phyloP scores from a whole-genome alignment of 2,797 vertebrate genomes.

The Rhadinocentrus ornatus region DNA sequence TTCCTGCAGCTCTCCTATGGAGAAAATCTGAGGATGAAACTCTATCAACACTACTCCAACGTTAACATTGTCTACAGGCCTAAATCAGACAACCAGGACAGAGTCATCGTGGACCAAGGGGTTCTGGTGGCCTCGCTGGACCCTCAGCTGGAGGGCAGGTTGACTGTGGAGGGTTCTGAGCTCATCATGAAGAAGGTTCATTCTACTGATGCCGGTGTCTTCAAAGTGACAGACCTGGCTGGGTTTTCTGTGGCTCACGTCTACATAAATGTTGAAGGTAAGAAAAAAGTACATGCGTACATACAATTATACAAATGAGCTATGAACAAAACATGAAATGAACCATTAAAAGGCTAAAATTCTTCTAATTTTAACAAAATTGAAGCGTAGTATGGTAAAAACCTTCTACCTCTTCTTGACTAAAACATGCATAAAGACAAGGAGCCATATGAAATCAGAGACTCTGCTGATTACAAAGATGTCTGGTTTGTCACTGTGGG shows the following conservation, averaged over 20 bases:
- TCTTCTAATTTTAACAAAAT: too few relatives aligned
- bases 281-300: too few relatives aligned
- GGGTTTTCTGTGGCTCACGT: conserved; percentile 77
- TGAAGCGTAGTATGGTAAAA: too few relatives aligned
- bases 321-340: too few relatives aligned
- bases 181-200: conserved; percentile 74
- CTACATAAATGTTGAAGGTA: conserved; percentile 77
- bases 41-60: conserved; percentile 66
- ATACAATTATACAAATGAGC: too few relatives aligned
- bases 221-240: conserved; percentile 76
- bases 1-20: conserved; percentile 65
- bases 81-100: conserved; percentile 63
- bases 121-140: conserved; percentile 63
- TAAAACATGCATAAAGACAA: too few relatives aligned
- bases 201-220: conserved; percentile 66
- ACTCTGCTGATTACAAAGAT: too few relatives aligned
- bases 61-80: conserved; percentile 74
- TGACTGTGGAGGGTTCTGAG: conserved; percentile 69
- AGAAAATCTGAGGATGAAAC: conserved; percentile 74
- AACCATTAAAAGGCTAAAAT: too few relatives aligned
- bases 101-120: conserved; percentile 73
- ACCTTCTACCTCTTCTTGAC: too few relatives aligned
- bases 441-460: too few relatives aligned
- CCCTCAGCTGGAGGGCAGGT: conserved; percentile 72
- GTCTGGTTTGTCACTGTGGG: too few relatives aligned